phyloP scores from a whole-genome alignment of 2,888 invertebrate genomes.

The Myopa tessellatipennis region DNA sequence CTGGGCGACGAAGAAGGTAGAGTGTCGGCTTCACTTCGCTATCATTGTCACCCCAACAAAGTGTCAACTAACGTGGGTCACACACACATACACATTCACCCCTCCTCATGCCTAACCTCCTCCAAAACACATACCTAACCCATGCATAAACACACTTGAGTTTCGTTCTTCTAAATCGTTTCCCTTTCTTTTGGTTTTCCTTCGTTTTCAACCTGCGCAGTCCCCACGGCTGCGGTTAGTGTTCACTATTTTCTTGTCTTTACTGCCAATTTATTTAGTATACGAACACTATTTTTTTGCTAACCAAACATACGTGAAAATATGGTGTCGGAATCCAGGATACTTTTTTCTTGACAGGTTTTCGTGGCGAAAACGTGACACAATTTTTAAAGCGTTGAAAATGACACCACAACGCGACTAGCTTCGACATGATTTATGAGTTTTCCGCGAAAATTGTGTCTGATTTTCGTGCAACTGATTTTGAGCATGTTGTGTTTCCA shows the following conservation, averaged over 20 bases:
- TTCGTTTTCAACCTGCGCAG: background rate
- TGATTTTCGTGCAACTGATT: too few species aligned
- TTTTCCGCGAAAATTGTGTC: background rate
- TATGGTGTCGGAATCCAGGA: background rate
- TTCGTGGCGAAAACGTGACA: constrained; percentile 9
- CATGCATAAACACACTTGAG: background rate
- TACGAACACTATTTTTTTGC: background rate
- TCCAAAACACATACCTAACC: background rate
- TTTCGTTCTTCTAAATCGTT: background rate
- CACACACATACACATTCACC: background rate
- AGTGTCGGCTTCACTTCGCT: constrained; percentile 45
- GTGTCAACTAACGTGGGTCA: background rate
- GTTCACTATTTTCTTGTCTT: background rate
- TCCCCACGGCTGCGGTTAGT: background rate
- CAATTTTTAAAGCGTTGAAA: background rate
- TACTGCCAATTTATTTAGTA: constrained; percentile 9
- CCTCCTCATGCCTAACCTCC: background rate
- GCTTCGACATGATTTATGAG: constrained; percentile 7
- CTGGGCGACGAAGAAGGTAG: constrained; percentile 71
- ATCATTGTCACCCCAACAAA: too few species aligned
- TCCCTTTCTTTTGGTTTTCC: constrained; percentile 34
- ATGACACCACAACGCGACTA: background rate
- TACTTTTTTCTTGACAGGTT: constrained; percentile 15
- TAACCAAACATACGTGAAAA: background rate
- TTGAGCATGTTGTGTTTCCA: too few species aligned